These are phyloP conservation scores for Amblyopsis hoosieri DNA, from an alignment of 2,797 vertebrate species.

Conservation along the genomic window DNA sequence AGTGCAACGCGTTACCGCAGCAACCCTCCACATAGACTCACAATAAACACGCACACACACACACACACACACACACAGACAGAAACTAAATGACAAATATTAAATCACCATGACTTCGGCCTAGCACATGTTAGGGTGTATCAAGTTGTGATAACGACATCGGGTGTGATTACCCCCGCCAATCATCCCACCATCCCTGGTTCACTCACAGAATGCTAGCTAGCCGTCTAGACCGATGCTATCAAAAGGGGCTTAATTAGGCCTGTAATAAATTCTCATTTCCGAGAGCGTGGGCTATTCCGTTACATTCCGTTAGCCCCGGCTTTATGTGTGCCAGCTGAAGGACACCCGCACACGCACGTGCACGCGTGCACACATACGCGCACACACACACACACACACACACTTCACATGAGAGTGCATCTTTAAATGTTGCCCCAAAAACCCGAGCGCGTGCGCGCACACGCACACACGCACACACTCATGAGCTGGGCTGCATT, in stretches of 20 bases:
- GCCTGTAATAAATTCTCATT: constrained; percentile 73
- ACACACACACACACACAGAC: neutral
- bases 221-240: constrained; percentile 60
- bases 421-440: constrained; percentile 74
- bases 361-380: constrained; percentile 8
- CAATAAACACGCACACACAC: too few species aligned
- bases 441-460: constrained; percentile 16
- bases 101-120: neutral
- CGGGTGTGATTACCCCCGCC: constrained; percentile 67
- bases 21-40: neutral
- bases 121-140: constrained; percentile 41
- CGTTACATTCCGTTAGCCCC: constrained; percentile 45
- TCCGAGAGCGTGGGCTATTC: constrained; percentile 33
- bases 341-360: constrained; percentile 47
- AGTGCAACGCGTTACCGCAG: too few species aligned
- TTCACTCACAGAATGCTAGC: constrained; percentile 61
- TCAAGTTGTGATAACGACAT: constrained; percentile 55
- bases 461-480: neutral
- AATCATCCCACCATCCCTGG: constrained; percentile 52
- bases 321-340: constrained; percentile 46
- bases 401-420: constrained; percentile 54
- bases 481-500: constrained; percentile 23
- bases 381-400: constrained; percentile 52
- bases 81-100: constrained; percentile 5
- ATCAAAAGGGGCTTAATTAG: constrained; percentile 74